A percentile compares a stretch with the other conserved stretches of the same genome.
Conservation (phyloP, 2,888 invertebrate species). For the Pedicia rivosa region DNA sequence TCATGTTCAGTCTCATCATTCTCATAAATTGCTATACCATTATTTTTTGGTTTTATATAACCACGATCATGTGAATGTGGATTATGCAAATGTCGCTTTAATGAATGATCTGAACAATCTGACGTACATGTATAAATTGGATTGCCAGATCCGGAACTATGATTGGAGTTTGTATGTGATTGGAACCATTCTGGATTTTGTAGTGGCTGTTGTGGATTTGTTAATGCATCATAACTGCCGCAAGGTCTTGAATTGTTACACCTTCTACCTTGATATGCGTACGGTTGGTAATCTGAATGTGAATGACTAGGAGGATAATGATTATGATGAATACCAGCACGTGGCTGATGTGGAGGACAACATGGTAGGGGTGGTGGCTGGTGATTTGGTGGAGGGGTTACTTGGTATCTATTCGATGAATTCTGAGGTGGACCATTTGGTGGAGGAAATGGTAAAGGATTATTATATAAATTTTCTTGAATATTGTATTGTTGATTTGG, state of each 20-base stretch:
- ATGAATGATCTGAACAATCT: slow-evolving; percentile 31
- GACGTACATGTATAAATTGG: slow-evolving; percentile 31
- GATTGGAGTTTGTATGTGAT: slow-evolving; percentile 21
- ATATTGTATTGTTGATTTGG: slow-evolving; percentile 18
- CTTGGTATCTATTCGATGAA: slow-evolving; percentile 27
- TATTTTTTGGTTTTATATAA: slow-evolving; percentile 9
- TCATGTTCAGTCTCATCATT: slow-evolving; percentile 19
- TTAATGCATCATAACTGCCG: slow-evolving; percentile 30
- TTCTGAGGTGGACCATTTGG: slow-evolving; percentile 14
- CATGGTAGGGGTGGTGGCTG: slow-evolving; percentile 24
- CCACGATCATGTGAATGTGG: slow-evolving; percentile 17
- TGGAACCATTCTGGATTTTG: slow-evolving; percentile 27
- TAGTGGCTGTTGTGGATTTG: slow-evolving; percentile 27
- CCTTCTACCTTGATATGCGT: slow-evolving; percentile 13
- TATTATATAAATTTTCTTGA: slow-evolving; percentile 26
- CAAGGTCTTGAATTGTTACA: not conserved
- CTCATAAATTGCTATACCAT: slow-evolving; percentile 18
- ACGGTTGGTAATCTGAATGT: slow-evolving; percentile 28
- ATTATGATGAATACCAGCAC: no score
- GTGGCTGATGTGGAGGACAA: slow-evolving; percentile 4
- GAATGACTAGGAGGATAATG: slow-evolving; percentile 30
- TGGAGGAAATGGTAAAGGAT: slow-evolving; percentile 22
- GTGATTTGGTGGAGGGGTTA: slow-evolving; percentile 26
- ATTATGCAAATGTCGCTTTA: slow-evolving; percentile 15
- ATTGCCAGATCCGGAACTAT: no score